Evolutionary conservation across 30 jellyfish, hydroid and myxozoan species (phyloP).

Genomic region (Mastigias papua): DNA sequence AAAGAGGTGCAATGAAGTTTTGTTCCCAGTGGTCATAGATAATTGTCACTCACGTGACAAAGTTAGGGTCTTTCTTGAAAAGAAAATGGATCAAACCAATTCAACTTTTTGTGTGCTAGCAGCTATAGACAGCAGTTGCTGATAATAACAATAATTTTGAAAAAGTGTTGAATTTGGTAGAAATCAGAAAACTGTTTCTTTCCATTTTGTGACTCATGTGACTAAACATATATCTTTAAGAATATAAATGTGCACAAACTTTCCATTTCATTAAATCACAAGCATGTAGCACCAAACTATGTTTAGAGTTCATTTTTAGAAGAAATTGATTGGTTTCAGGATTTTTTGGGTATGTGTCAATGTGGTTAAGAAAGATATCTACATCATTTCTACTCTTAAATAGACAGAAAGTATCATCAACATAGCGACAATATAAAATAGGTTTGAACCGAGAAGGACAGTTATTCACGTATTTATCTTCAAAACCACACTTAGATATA

Average conservation of each 20-base stretch:
- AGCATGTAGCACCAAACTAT: neutral
- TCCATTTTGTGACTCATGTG: constrained; percentile 17
- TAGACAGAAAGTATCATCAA: neutral
- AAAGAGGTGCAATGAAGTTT: neutral
- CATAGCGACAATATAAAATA: neutral
- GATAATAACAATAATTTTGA: neutral
- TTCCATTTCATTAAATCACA: neutral
- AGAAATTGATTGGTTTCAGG: too few species aligned
- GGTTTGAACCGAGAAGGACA: neutral
- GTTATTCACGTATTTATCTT: too few species aligned
- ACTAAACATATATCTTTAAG: neutral
- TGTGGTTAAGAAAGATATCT: neutral
- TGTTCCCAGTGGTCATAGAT: neutral
- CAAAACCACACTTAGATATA: neutral
- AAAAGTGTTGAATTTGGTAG: neutral
- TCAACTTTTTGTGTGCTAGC: constrained; percentile 1
- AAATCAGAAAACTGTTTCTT: neutral
- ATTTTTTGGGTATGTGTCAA: neutral
- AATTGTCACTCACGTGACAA: constrained; percentile 30
- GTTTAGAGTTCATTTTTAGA: neutral
- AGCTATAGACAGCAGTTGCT: constrained; percentile 1
- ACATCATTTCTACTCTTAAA: neutral
- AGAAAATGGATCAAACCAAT: neutral
- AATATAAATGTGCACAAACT: neutral
- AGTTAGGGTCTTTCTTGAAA: neutral